Evolutionary conservation across 2,797 vertebrate genomes (phyloP).

Genomic region (Galago senegalensis): DNA sequence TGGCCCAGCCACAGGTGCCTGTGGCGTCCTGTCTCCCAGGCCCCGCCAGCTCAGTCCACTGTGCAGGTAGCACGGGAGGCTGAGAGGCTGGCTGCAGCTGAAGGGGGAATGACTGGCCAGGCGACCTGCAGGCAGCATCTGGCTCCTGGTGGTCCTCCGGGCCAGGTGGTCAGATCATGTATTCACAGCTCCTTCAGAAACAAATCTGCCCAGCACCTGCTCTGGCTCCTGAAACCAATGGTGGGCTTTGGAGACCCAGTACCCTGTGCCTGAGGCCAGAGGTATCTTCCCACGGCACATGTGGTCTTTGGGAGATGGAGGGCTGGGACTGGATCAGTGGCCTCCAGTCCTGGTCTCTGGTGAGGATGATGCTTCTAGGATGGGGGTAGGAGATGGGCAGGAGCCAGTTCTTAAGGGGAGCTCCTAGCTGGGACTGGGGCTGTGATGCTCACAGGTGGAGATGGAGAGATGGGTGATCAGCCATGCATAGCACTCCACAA

Average conservation of each 20-base stretch:
- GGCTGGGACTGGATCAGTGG: not conserved
- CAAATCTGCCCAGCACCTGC: rapidly evolving
- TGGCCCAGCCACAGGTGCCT: not conserved
- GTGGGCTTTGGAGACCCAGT: not conserved
- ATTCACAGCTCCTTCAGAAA: rapidly evolving
- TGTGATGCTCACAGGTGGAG: not conserved
- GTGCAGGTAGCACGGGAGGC: not conserved
- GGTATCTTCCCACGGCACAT: rapidly evolving
- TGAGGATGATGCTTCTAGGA: not conserved
- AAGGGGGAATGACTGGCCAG: not conserved
- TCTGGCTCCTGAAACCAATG: not conserved
- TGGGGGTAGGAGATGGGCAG: not conserved
- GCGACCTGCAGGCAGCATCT: rapidly evolving
- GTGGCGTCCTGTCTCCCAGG: not conserved
- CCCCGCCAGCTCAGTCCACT: not conserved
- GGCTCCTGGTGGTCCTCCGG: rapidly evolving
- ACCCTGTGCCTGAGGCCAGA: rapidly evolving
- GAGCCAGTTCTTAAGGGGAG: not conserved
- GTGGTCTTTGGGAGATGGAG: rapidly evolving
- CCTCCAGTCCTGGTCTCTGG: not conserved
- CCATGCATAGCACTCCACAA: rapidly evolving
- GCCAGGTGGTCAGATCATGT: rapidly evolving
- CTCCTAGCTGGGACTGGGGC: not conserved
- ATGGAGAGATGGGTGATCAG: not conserved
- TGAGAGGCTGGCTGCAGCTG: not conserved